A percentile compares a stretch with the other conserved stretches of the same genome.
These are phyloP conservation scores for Brenthis ino DNA, from an alignment of 2,888 invertebrate species.

Conservation along the genomic window DNA sequence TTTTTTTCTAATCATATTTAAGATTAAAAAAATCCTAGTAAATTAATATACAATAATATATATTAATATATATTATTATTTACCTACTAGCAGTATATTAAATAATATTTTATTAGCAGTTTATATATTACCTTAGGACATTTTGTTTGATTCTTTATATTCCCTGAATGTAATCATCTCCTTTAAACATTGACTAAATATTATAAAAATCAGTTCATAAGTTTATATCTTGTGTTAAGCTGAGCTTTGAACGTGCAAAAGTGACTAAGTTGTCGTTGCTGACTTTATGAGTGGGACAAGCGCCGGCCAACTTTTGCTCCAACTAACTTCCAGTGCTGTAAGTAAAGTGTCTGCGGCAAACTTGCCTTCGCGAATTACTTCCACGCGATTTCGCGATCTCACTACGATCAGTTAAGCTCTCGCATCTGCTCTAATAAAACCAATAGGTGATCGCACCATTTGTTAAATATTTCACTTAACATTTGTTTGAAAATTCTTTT, in stretches of 20 bases:
- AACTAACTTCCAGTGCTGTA: conserved; percentile 67
- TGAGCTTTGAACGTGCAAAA: conserved; percentile 44
- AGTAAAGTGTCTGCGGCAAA: conserved; percentile 66
- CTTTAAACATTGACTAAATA: not conserved
- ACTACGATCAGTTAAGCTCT: conserved; percentile 63
- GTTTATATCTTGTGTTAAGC: conserved; percentile 24
- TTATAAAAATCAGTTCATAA: conserved; percentile 15
- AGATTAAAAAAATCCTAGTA: too few relatives aligned
- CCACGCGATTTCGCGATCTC: conserved; percentile 70
- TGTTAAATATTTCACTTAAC: conserved; percentile 17
- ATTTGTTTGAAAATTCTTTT: conserved; percentile 9
- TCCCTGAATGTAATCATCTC: too few relatives aligned
- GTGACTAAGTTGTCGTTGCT: conserved; percentile 66
- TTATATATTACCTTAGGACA: too few relatives aligned
- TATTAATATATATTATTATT: too few relatives aligned
- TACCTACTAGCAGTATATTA: too few relatives aligned
- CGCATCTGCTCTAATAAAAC: conserved; percentile 51
- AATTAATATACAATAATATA: too few relatives aligned
- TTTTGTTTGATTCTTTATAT: too few relatives aligned
- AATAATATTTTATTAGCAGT: too few relatives aligned
- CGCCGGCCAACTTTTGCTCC: conserved; percentile 57
- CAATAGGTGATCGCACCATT: conserved; percentile 24
- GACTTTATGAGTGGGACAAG: conserved; percentile 65
- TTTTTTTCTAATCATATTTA: too few relatives aligned
- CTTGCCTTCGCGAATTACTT: conserved; percentile 68